Evolutionary conservation across 2,113 vertebrate genomes (phyloP), one percentile per base, ranked within the genome.

Genomic region (Gambusia holbrooki): DNA sequence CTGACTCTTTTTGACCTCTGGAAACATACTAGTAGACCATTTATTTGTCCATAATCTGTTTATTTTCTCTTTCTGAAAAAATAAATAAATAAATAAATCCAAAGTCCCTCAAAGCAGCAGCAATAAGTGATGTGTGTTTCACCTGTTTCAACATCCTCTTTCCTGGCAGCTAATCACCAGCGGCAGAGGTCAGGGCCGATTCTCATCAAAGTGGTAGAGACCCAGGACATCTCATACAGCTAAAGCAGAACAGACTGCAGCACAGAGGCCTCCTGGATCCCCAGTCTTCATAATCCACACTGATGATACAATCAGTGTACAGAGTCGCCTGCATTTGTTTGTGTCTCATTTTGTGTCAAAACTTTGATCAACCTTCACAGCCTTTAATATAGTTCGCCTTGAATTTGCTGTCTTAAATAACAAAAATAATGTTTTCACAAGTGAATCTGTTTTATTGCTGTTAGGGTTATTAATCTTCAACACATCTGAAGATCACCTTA

Each of bases 161-260:
- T 45, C 30, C 30, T 40, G n/a, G 29, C 69, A 87, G 86, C 15
- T 3, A 74, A 1, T 3, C 22, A 9, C 1, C 42, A 73, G 37
- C 19, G 3, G 1, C 67, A 0, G 17, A 77, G 1, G 10, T 58
- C 30, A 10, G 7, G 30, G 3, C 62, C 81, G 7, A 1, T 93
- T 45, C 5, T 90, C 70, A 89, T 93, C 80, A 93, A 94, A 77
- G 84, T 66, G 14, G 77, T 78, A 60, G 86, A 92, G 78, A 89
- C 79, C 15, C 27, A 45, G 0, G 25, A 85, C 45, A 79, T 1
- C 22, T 58, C 19, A 15, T 83, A 73, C 72, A 82, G 1, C 54
- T 83, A 60, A 74, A 30, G 19, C 29, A 62, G 45, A 76, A 70
- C 71, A 67, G 0, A 1, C 19, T 33, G n/a, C 45, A 69, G 48